Conservation (phyloP, 2,797 vertebrate genomes). For the Protosalanx chinensis region DNA sequence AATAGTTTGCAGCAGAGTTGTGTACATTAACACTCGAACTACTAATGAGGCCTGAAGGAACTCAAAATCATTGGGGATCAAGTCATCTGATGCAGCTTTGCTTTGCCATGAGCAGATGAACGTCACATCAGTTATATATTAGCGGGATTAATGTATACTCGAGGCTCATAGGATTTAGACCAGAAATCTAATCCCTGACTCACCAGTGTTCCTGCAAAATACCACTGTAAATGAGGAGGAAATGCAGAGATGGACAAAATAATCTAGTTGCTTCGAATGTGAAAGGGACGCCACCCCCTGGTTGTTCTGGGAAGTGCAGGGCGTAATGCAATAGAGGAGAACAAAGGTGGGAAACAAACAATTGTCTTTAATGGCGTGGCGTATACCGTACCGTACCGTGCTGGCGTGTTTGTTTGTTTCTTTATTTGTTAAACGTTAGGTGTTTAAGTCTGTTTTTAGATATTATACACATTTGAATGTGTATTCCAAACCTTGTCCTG, state of each 20-base stretch:
- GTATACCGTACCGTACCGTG: background rate
- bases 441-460: background rate
- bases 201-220: background rate
- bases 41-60: slow-evolving; percentile 51
- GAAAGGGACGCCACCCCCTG: slow-evolving; percentile 17
- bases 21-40: slow-evolving; percentile 16
- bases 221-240: slow-evolving; percentile 1
- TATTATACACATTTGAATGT: background rate
- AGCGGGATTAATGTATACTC: slow-evolving; percentile 22
- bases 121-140: slow-evolving; percentile 21
- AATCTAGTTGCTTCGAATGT: slow-evolving; percentile 15
- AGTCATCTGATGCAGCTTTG: slow-evolving; percentile 13
- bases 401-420: background rate
- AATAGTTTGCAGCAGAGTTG: slow-evolving; percentile 13
- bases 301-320: slow-evolving; percentile 26
- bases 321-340: background rate
- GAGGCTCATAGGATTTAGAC: slow-evolving; percentile 47
- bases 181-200: slow-evolving; percentile 40
- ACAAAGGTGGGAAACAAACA: background rate
- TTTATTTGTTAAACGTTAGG: background rate
- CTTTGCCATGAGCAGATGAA: slow-evolving; percentile 41
- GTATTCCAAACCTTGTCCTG: background rate
- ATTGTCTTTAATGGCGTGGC: background rate
- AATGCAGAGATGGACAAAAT: background rate
- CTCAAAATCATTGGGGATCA: slow-evolving; percentile 38